phyloP scores from a whole-genome alignment of 2,113 vertebrate genomes.

The Pseudorasbora parva region DNA sequence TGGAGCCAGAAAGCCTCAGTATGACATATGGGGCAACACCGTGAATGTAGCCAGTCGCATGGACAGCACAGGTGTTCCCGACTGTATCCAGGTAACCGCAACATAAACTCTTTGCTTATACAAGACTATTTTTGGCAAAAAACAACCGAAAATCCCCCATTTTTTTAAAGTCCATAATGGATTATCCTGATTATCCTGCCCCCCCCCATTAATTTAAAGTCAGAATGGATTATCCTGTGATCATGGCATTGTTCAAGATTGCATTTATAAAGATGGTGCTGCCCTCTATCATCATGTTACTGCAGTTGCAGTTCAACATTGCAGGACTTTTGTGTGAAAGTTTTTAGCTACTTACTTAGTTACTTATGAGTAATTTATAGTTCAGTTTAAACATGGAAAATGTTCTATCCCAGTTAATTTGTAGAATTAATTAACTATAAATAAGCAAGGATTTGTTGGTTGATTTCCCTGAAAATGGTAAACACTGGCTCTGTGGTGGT shows the following conservation, averaged over 20 bases:
- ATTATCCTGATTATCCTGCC: neutral
- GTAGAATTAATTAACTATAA: neutral
- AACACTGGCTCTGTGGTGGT: neutral
- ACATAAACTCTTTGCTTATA: neutral
- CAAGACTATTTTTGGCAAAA: neutral
- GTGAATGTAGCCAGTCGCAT: slow-evolving; percentile 96
- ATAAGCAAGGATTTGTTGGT: neutral
- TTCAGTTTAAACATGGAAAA: neutral
- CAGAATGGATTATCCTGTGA: neutral
- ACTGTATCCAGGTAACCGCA: slow-evolving; percentile 87
- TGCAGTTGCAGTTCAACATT: slow-evolving; percentile 52
- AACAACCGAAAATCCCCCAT: neutral
- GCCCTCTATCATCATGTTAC: slow-evolving; percentile 63
- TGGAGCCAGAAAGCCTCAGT: slow-evolving; percentile 92
- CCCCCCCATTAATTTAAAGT: neutral
- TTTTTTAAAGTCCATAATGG: neutral
- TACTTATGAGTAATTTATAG: neutral
- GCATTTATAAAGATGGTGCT: slow-evolving; percentile 50
- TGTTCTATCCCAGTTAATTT: neutral
- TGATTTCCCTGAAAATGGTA: neutral
- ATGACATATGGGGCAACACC: slow-evolving; percentile 97
- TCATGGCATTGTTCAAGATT: neutral
- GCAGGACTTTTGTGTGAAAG: neutral
- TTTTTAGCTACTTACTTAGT: neutral
- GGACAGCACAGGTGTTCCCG: slow-evolving; percentile 95